phyloP scores from a whole-genome alignment of 1,140 invertebrate species.

The Zaprionus gabonicus region DNA sequence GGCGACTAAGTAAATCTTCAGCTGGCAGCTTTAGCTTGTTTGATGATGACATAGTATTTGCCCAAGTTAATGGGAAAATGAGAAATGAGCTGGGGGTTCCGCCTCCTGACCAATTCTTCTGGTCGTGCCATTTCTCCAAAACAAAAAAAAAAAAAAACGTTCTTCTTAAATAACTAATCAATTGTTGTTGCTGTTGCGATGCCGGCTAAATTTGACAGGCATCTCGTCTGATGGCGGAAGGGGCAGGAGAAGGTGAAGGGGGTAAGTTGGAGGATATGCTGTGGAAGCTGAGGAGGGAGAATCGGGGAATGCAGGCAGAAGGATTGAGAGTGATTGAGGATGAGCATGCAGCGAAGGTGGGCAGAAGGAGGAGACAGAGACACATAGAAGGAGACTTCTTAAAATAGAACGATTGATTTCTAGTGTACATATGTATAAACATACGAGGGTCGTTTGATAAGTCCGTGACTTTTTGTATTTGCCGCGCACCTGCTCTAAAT shows the following conservation, averaged over 20 bases:
- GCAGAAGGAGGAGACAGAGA: not conserved
- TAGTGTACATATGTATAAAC: too few species aligned
- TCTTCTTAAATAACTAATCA: slow-evolving; percentile 67
- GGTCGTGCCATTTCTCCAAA: slow-evolving; percentile 13
- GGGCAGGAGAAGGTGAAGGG: not conserved
- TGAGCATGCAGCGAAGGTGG: not conserved
- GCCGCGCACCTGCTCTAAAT: too few species aligned
- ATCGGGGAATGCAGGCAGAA: too few species aligned
- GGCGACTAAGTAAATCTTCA: slow-evolving; percentile 14
- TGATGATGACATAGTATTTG: slow-evolving; percentile 66
- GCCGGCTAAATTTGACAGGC: slow-evolving; percentile 25
- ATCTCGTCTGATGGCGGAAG: not conserved
- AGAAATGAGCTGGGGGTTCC: slow-evolving; percentile 45
- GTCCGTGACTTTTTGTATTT: too few species aligned
- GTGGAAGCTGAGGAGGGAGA: not conserved
- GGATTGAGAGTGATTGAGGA: not conserved
- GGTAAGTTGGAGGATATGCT: not conserved
- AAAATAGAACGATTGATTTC: not conserved
- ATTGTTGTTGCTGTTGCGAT: slow-evolving; percentile 42
- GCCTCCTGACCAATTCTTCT: slow-evolving; percentile 6
- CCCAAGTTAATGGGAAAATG: slow-evolving; percentile 66
- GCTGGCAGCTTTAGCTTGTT: slow-evolving; percentile 41
- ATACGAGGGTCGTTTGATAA: too few species aligned
- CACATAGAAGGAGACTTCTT: not conserved
- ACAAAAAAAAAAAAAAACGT: slow-evolving; percentile 31